A percentile compares a stretch with the other conserved stretches of the same genome.
These are phyloP conservation scores for Sarcophaga variegata DNA, from an alignment of 2,888 invertebrate species.

Conservation along the genomic window DNA sequence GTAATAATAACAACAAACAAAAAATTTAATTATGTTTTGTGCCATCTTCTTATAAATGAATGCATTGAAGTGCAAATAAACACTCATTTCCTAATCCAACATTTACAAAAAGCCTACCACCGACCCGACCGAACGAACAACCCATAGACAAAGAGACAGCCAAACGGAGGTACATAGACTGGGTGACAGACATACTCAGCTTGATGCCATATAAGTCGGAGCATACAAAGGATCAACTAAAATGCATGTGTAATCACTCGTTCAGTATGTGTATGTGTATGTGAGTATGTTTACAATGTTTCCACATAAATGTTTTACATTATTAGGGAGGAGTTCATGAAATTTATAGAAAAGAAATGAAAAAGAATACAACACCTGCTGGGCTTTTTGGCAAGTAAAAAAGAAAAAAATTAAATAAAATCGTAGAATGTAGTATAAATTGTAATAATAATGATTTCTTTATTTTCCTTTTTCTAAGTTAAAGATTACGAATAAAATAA, in stretches of 20 bases:
- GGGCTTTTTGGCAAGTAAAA: conserved; percentile 49
- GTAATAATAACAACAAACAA: conserved; percentile 42
- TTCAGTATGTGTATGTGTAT: background rate
- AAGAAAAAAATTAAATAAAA: background rate
- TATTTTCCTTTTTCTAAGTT: background rate
- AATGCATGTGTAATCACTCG: conserved; percentile 59
- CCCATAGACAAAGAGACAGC: conserved; percentile 21
- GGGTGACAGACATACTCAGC: conserved; percentile 58
- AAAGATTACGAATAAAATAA: background rate
- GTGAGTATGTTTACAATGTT: conserved; percentile 28
- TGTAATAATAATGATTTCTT: conserved; percentile 15
- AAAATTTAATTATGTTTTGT: conserved; percentile 64
- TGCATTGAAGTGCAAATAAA: conserved; percentile 67
- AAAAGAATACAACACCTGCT: conserved; percentile 53
- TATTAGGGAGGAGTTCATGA: conserved; percentile 53
- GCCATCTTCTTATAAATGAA: conserved; percentile 48
- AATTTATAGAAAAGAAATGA: conserved; percentile 11
- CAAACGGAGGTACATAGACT: conserved; percentile 21
- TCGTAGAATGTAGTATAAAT: conserved; percentile 3
- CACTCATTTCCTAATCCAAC: conserved; percentile 66
- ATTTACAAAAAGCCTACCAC: conserved; percentile 46
- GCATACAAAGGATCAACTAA: conserved; percentile 59
- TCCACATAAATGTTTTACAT: conserved; percentile 54
- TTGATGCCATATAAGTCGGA: conserved; percentile 61
- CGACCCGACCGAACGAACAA: background rate